Evolutionary conservation across 2,888 invertebrate species (phyloP).

Genomic region (Melieria crassipennis): DNA sequence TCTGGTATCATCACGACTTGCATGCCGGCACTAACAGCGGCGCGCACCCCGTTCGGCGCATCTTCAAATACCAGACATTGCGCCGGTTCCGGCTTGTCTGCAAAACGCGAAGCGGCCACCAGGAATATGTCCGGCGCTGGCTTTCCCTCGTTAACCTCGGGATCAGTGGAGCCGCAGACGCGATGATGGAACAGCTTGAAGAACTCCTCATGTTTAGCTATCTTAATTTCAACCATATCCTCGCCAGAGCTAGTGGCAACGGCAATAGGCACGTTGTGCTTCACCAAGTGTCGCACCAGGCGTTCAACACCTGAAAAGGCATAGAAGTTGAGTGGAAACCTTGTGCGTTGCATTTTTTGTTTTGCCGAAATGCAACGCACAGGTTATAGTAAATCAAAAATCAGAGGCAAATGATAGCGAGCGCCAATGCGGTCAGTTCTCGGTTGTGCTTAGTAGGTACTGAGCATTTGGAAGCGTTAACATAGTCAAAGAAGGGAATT

Average conservation of each 20-base stretch:
- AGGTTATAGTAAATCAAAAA: conserved; percentile 30
- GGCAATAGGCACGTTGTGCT: conserved; percentile 81
- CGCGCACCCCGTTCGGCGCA: conserved; percentile 87
- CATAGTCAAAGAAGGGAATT: too few species aligned
- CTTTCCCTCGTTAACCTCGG: conserved; percentile 86
- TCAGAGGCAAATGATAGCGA: conserved; percentile 43
- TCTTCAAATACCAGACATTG: conserved; percentile 89
- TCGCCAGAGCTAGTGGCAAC: conserved; percentile 87
- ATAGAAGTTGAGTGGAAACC: not conserved
- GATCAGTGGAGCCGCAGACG: conserved; percentile 82
- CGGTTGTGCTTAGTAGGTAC: too few species aligned
- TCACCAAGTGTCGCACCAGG: conserved; percentile 79
- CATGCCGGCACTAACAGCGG: conserved; percentile 84
- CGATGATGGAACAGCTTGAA: conserved; percentile 78
- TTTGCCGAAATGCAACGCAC: not conserved
- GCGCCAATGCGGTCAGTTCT: not conserved
- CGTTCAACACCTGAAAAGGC: conserved; percentile 74
- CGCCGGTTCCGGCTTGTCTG: conserved; percentile 71
- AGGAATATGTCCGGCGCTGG: conserved; percentile 90
- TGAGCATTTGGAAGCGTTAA: too few species aligned
- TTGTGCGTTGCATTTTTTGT: too few species aligned
- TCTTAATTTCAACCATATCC: conserved; percentile 78
- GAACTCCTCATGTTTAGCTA: conserved; percentile 72
- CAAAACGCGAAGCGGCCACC: conserved; percentile 79
- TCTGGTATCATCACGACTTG: conserved; percentile 88